phyloP scores from a whole-genome alignment of 2,797 vertebrate genomes.

The Neostethus bicornis region DNA sequence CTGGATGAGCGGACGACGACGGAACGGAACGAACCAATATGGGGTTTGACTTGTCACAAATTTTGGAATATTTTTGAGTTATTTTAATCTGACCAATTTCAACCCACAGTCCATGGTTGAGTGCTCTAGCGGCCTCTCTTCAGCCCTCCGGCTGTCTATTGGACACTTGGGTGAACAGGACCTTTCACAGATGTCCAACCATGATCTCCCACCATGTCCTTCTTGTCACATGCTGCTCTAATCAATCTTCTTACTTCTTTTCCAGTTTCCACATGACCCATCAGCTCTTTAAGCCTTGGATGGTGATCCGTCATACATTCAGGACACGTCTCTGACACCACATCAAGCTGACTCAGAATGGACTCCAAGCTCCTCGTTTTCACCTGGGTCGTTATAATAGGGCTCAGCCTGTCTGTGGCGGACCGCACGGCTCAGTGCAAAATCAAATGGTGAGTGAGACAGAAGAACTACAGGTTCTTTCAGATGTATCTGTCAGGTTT shows the following conservation, averaged over 20 bases:
- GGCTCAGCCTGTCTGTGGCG: conserved; percentile 31
- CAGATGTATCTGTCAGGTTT: too few species aligned
- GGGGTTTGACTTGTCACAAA: too few species aligned
- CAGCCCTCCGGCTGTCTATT: too few species aligned
- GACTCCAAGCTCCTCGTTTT: conserved; percentile 32
- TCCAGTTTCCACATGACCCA: conserved; percentile 31
- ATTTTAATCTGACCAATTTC: too few species aligned
- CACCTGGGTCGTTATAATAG: conserved; percentile 36
- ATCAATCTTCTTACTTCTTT: conserved; percentile 23
- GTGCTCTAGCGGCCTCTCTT: too few species aligned
- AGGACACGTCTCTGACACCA: background rate
- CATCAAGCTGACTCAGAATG: conserved; percentile 19
- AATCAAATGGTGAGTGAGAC: conserved; percentile 69
- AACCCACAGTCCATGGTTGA: too few species aligned
- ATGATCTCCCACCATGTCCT: background rate
- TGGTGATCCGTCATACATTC: background rate
- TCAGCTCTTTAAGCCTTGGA: conserved; percentile 3
- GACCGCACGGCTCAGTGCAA: conserved; percentile 51
- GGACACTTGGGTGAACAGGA: too few species aligned
- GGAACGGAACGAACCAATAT: too few species aligned
- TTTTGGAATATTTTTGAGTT: too few species aligned
- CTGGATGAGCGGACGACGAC: too few species aligned
- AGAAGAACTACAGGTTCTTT: too few species aligned
- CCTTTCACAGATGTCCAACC: too few species aligned
- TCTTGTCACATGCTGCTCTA: background rate